Evolutionary conservation across 2,888 invertebrate species (phyloP).

Genomic region (Phrixothrix hirtus): DNA sequence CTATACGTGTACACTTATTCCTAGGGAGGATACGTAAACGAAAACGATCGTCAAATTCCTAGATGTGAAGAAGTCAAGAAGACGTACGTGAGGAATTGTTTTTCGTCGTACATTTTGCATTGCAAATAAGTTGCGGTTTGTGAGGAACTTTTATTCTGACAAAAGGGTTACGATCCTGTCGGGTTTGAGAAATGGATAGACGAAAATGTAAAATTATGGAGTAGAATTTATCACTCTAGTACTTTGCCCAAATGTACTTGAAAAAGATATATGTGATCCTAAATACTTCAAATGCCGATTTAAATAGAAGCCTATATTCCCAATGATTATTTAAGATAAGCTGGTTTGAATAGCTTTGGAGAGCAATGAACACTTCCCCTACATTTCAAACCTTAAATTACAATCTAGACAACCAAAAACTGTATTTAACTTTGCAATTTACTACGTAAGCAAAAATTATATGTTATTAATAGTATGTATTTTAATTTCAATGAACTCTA

Average conservation of each 20-base stretch:
- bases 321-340: too few species aligned
- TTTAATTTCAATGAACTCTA: too few species aligned
- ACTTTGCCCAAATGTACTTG: slow-evolving; percentile 10
- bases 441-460: too few species aligned
- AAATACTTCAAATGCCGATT: slow-evolving; percentile 3
- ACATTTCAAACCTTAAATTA: background rate
- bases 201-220: slow-evolving; percentile 21
- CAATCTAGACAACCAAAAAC: too few species aligned
- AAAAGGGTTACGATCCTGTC: slow-evolving; percentile 23
- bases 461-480: too few species aligned
- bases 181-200: slow-evolving; percentile 17
- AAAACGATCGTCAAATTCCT: slow-evolving; percentile 8
- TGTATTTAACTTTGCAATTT: too few species aligned
- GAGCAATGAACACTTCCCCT: too few species aligned
- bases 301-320: slow-evolving; percentile 9
- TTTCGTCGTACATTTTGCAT: slow-evolving; percentile 26
- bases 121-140: slow-evolving; percentile 27
- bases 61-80: slow-evolving; percentile 19
- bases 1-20: background rate
- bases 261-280: slow-evolving; percentile 6
- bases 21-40: slow-evolving; percentile 1
- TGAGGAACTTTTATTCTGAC: slow-evolving; percentile 22
- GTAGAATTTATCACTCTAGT: slow-evolving; percentile 17
- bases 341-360: too few species aligned
- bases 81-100: slow-evolving; percentile 20